A percentile compares a stretch with the other conserved stretches of the same genome.
Evolutionary conservation across 2,797 vertebrate species (phyloP).

Genomic region (Clarias platycephalus): DNA sequence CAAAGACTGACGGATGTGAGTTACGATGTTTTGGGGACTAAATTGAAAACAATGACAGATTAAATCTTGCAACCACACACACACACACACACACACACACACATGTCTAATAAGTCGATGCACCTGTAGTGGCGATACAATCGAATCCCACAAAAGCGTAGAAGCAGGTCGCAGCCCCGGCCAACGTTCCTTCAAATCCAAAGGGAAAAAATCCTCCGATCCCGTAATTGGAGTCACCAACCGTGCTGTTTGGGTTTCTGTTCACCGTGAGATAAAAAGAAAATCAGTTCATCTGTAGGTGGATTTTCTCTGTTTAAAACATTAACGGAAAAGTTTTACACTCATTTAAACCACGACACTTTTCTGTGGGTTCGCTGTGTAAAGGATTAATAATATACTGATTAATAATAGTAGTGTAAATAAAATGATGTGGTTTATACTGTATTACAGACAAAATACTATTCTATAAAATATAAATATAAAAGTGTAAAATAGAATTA

Average conservation of each 20-base stretch:
- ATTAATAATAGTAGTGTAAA: neutral
- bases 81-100: neutral
- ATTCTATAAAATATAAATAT: neutral
- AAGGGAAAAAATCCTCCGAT: constrained; percentile 82
- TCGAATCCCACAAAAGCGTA: constrained; percentile 91
- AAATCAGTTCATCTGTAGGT: neutral
- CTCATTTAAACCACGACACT: too few relatives aligned
- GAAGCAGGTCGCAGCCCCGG: constrained; percentile 88
- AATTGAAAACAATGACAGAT: neutral
- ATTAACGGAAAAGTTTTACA: too few relatives aligned
- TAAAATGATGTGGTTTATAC: neutral
- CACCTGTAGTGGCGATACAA: constrained; percentile 85
- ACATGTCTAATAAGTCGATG: neutral
- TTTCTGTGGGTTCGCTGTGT: neutral
- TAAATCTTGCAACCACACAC: neutral
- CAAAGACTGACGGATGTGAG: too few relatives aligned
- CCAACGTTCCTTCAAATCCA: constrained; percentile 80
- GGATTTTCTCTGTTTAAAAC: neutral
- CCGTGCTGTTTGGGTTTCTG: constrained; percentile 35
- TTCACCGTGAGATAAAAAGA: neutral
- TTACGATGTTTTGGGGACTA: too few relatives aligned
- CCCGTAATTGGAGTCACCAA: constrained; percentile 19
- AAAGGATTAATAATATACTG: neutral
- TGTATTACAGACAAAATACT: neutral
- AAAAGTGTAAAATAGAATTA: neutral